Base-by-base conservation (phyloP, 2,113 vertebrate genomes). In the Petroica traversi region DNA sequence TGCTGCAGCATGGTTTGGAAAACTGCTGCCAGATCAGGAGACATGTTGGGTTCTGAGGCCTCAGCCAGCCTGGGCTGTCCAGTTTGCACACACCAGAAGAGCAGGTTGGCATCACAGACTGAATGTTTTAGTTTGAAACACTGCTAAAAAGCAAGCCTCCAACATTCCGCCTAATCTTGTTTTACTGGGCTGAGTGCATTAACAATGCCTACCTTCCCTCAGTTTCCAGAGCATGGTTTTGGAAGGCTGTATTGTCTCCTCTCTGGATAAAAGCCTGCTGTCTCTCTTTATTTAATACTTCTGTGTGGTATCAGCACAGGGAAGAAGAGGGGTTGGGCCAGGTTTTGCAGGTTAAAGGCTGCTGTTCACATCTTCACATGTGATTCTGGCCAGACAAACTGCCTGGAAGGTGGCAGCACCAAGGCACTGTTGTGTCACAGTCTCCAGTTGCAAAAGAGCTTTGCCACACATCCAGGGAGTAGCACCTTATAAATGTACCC, bases 291-390 rank as follows among this genome's bases (percentile, higher is more conserved):
- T 55, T 34, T 36, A 13, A 29, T 51, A 31, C 19, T 71, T 52
- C 7, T 49, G 7, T 59, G 11, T 11, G 33, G 48, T 26, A 11
- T 33, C 28, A 48, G 48, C 5, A 2, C 51, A n/a, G 63, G 46
- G 28, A 59, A 14, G 9, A 1, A 3, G 17, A 81, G 41, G 25
- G 9, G 1, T 29, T 5, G 0, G 63, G 25, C n/a, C 0, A 0
- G 0, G 0, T 59, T 69, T 34, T 34, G 25, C 18, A 12, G 3
- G 64, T 58, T 67, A 14, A 36, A 67, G 74, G 36, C 82, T 73
- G 9, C 12, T 4, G 0, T 33, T 89, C 38, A 10, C 51, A 20
- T 77, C 49, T 36, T 87, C 15, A 8, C 1, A 0, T 26, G 66
- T 20, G 43, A 4, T 26, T 24, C 15, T 6, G 18, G 55, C 25